phyloP scores from a whole-genome alignment of 2,888 invertebrate genomes.

The Ischnus inquisitorius region DNA sequence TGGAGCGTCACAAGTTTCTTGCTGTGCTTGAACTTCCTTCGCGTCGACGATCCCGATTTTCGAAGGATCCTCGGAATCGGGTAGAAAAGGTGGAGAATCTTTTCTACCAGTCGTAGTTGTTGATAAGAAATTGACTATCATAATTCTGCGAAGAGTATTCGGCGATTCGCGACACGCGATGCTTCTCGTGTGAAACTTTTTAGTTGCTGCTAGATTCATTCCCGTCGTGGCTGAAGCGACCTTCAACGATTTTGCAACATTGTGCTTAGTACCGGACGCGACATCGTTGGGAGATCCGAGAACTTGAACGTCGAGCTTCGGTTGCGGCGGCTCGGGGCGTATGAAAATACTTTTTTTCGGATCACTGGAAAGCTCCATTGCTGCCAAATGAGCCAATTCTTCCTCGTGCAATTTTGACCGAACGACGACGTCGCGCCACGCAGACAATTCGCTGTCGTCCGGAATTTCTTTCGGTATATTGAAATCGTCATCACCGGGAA shows the following conservation, averaged over 20 bases:
- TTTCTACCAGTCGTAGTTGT: constrained; percentile 21
- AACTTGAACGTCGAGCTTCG: constrained; percentile 73
- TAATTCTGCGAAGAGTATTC: background rate
- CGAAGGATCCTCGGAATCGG: background rate
- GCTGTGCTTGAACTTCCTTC: constrained; percentile 14
- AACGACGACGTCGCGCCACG: constrained; percentile 75
- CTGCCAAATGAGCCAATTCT: constrained; percentile 18
- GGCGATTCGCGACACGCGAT: background rate
- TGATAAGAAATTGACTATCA: constrained; percentile 22
- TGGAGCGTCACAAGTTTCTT: background rate
- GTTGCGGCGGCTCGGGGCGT: constrained; percentile 77
- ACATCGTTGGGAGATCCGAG: constrained; percentile 61
- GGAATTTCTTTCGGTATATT: constrained; percentile 67
- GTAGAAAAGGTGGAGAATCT: background rate
- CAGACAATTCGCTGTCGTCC: constrained; percentile 70
- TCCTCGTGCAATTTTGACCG: constrained; percentile 68
- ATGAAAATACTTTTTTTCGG: constrained; percentile 68
- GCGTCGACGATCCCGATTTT: constrained; percentile 7
- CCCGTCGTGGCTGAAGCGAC: constrained; percentile 2
- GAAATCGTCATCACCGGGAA: constrained; percentile 67
- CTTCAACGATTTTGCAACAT: constrained; percentile 21
- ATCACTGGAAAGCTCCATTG: background rate
- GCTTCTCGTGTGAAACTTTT: constrained; percentile 64
- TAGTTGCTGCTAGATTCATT: constrained; percentile 31
- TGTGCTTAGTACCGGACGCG: background rate